Evolutionary conservation across 2,797 vertebrate genomes (phyloP).

Genomic region (Microcaecilia unicolor): DNA sequence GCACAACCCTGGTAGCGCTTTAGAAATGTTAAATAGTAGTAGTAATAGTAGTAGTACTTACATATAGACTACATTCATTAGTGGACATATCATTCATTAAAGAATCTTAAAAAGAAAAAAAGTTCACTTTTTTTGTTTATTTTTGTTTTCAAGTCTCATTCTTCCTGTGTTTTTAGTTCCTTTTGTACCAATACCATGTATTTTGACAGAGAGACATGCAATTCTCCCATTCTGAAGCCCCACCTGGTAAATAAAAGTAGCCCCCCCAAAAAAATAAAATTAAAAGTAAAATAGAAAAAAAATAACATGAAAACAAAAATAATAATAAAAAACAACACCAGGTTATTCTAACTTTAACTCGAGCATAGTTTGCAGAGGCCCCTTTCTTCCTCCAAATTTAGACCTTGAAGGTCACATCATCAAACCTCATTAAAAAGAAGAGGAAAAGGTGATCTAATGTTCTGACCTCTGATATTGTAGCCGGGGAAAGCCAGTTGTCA

Average conservation of each 20-base stretch:
- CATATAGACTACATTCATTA: too few relatives aligned
- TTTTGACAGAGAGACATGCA: constrained; percentile 4
- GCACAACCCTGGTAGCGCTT: too few relatives aligned
- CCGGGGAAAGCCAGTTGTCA: constrained; percentile 52
- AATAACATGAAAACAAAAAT: too few relatives aligned
- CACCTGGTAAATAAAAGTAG: constrained; percentile 1
- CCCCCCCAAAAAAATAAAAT: not conserved
- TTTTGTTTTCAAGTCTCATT: constrained; percentile 6
- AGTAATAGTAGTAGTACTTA: too few relatives aligned
- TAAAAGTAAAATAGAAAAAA: constrained; percentile 8
- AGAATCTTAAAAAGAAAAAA: too few relatives aligned
- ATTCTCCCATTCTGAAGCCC: not conserved
- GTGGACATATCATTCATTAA: too few relatives aligned
- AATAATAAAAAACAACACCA: too few relatives aligned
- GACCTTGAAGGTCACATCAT: constrained; percentile 50
- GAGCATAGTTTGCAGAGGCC: constrained; percentile 15
- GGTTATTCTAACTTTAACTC: too few relatives aligned
- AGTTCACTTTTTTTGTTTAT: not conserved
- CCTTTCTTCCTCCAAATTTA: constrained; percentile 26
- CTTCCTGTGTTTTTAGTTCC: constrained; percentile 21
- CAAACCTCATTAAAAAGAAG: constrained; percentile 58
- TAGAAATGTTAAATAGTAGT: too few relatives aligned
- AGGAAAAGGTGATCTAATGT: constrained; percentile 48
- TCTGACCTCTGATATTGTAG: constrained; percentile 53
- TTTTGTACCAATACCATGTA: not conserved